Conservation (phyloP, 2,113 vertebrate species). For the Bos javanicus region DNA sequence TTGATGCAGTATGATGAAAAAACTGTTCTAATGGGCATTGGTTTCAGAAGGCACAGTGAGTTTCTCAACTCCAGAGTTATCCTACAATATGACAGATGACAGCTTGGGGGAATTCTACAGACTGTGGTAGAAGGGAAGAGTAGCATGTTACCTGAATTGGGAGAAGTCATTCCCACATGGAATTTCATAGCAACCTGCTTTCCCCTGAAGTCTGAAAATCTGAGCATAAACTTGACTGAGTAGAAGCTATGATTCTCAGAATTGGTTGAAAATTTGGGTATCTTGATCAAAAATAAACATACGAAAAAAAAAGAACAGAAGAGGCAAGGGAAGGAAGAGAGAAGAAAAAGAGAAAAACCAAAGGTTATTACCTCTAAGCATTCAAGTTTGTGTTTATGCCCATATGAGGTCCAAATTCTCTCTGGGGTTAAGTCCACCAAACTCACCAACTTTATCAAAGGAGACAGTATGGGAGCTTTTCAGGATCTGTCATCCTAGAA, state of each 20-base stretch:
- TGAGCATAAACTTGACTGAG: background rate
- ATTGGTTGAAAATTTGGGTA: background rate
- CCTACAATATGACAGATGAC: background rate
- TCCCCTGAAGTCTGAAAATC: background rate
- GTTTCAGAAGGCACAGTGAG: background rate
- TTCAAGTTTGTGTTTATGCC: conserved; percentile 93
- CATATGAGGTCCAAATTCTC: conserved; percentile 91
- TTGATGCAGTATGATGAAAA: background rate
- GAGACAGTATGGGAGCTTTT: conserved; percentile 91
- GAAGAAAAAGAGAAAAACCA: conserved; percentile 1
- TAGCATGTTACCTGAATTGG: background rate
- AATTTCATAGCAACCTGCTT: background rate
- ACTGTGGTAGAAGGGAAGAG: background rate
- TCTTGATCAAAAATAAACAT: background rate
- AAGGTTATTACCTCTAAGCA: conserved; percentile 88
- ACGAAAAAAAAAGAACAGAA: background rate
- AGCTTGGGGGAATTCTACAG: background rate
- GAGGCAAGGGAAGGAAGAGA: background rate
- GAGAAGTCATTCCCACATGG: background rate
- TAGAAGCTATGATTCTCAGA: background rate
- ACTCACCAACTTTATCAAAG: conserved; percentile 92
- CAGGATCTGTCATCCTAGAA: conserved; percentile 89
- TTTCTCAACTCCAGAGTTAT: background rate
- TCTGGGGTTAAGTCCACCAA: conserved; percentile 91
- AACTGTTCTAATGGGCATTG: background rate